Evolutionary conservation across 2,888 invertebrate species (phyloP).

Genomic region (Cordylochernes scorpioides): DNA sequence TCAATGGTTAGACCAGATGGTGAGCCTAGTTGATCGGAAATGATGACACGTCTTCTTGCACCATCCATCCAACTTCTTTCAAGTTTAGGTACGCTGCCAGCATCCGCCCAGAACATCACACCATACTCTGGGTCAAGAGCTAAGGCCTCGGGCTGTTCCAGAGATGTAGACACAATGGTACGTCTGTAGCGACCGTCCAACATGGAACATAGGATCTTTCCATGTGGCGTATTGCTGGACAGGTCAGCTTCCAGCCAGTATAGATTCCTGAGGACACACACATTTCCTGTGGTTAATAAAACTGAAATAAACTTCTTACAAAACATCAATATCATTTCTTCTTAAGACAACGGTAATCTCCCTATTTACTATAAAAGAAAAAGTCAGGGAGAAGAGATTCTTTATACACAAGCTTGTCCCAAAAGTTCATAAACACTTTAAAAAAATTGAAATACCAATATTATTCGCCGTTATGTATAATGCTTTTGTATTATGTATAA

Average conservation of each 20-base stretch:
- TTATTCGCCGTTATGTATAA: no score
- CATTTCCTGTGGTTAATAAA: no score
- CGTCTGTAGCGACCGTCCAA: constrained; percentile 66
- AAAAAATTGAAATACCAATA: no score
- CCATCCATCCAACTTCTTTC: constrained; percentile 95
- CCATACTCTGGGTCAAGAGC: constrained; percentile 43
- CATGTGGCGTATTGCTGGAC: constrained; percentile 25
- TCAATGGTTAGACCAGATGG: constrained; percentile 77
- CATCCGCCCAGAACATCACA: constrained; percentile 71
- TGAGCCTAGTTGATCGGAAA: constrained; percentile 50
- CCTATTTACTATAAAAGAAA: no score
- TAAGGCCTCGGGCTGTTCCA: constrained; percentile 64
- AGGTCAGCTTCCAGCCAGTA: constrained; percentile 73
- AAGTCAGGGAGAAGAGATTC: no score
- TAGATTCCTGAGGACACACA: constrained; percentile 33
- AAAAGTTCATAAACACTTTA: no score
- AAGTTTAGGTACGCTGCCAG: constrained; percentile 67
- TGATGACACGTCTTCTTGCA: constrained; percentile 48
- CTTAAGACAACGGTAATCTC: no score
- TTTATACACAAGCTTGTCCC: no score
- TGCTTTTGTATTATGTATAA: no score
- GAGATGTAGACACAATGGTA: constrained; percentile 36
- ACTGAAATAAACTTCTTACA: no score
- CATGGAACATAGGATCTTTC: constrained; percentile 50
- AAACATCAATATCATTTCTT: no score